Conservation (phyloP, 2,113 vertebrate species). For the Blennius ocellaris region DNA sequence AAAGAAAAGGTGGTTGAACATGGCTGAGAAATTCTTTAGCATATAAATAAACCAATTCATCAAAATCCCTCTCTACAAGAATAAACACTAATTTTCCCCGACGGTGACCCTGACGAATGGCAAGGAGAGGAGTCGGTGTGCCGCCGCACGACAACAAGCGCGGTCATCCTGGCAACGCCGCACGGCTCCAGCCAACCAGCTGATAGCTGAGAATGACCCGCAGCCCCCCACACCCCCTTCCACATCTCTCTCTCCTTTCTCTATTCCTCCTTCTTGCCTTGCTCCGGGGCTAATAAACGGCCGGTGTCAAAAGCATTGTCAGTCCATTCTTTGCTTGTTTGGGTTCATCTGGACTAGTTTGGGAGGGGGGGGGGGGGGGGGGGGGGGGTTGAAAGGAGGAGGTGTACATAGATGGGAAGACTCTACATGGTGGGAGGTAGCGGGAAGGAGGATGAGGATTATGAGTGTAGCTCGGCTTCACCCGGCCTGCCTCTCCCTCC, state of each 20-base stretch:
- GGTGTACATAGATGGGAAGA: not conserved
- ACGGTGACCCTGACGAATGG: conserved; percentile 95
- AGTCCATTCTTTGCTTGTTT: conserved; percentile 96
- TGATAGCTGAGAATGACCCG: conserved; percentile 19
- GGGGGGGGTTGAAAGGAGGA: not conserved
- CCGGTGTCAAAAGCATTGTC: conserved; percentile 94
- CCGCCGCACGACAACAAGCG: conserved; percentile 43
- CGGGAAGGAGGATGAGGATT: conserved; percentile 52
- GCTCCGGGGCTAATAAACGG: conserved; percentile 92
- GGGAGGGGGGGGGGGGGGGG: conserved; percentile 4
- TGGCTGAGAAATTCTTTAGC: conserved; percentile 85
- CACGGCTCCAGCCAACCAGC: conserved; percentile 52
- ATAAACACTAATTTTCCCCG: conserved; percentile 93
- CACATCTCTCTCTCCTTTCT: conserved; percentile 21
- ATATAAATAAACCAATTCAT: conserved; percentile 99
- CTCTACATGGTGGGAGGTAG: conserved; percentile 37
- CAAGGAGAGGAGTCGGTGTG: conserved; percentile 47
- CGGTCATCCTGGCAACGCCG: conserved; percentile 83
- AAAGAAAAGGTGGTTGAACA: conserved; percentile 11
- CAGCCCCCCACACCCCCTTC: not conserved
- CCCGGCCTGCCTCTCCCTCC: conserved; percentile 78
- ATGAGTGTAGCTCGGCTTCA: conserved; percentile 82
- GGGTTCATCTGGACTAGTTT: conserved; percentile 88
- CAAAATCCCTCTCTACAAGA: conserved; percentile 90
- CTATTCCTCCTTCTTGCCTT: conserved; percentile 35